Conservation (phyloP, 2,797 vertebrate species). For the Coccyzus lansbergi region DNA sequence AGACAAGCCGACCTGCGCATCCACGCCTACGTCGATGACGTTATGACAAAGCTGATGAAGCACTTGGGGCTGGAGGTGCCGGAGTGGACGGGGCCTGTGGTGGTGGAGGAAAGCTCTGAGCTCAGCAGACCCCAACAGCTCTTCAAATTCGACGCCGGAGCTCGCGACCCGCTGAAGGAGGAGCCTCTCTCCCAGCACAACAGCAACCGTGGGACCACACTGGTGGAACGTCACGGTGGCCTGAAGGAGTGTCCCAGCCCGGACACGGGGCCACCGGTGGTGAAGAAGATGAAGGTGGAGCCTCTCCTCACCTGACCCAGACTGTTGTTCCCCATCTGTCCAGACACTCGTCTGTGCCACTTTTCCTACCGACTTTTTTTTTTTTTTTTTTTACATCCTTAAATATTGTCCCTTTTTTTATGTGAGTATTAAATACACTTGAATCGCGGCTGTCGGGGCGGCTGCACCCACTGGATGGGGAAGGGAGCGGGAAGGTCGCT, state of each 20-base stretch:
- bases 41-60: conserved; percentile 90
- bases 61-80: conserved; percentile 88
- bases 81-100: conserved; percentile 84
- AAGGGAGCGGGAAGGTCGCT: neutral
- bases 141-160: neutral
- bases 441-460: neutral
- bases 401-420: conserved; percentile 41
- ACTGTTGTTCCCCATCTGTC: neutral
- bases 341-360: neutral
- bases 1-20: conserved; percentile 90
- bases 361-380: conserved; percentile 57
- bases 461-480: neutral
- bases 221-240: rapidly evolving
- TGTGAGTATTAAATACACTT: conserved; percentile 29
- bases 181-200: neutral
- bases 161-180: neutral
- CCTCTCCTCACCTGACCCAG: conserved; percentile 66
- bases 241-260: conserved; percentile 14
- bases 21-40: conserved; percentile 89
- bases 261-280: rapidly evolving
- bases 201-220: neutral
- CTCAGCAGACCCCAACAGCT: neutral
- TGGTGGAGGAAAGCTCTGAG: conserved; percentile 74
- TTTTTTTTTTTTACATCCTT: conserved; percentile 64
- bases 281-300: conserved; percentile 76